These are phyloP conservation scores for Pica pica DNA, from an alignment of 2,113 vertebrate genomes.

Conservation along the genomic window DNA sequence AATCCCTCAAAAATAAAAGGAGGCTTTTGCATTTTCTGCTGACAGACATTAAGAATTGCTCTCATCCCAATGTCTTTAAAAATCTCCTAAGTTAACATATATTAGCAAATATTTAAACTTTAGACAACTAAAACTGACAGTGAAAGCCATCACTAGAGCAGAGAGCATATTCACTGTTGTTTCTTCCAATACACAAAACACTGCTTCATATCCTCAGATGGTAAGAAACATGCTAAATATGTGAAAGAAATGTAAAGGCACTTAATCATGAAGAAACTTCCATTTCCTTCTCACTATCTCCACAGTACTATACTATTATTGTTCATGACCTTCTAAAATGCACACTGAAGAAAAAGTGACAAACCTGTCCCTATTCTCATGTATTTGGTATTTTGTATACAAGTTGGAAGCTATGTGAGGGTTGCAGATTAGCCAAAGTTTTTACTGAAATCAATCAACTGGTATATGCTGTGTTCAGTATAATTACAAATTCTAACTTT, in stretches of 20 bases:
- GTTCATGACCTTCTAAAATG: not conserved
- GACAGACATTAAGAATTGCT: not conserved
- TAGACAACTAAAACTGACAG: not conserved
- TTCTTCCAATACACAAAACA: not conserved
- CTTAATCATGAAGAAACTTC: not conserved
- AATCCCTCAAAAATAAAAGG: constrained; percentile 56
- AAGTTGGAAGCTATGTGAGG: not conserved
- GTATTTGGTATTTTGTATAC: not conserved
- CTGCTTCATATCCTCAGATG: not conserved
- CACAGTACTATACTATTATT: not conserved
- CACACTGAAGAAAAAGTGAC: not conserved
- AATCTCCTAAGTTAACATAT: not conserved
- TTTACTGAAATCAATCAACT: not conserved
- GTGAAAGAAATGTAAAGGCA: not conserved
- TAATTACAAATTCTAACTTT: not conserved
- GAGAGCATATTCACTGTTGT: not conserved
- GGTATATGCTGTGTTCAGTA: not conserved
- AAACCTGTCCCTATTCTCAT: not conserved
- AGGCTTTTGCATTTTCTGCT: constrained; percentile 26
- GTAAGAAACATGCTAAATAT: not conserved
- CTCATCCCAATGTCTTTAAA: not conserved
- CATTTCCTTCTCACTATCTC: not conserved
- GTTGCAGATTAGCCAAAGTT: not conserved
- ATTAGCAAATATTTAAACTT: not conserved
- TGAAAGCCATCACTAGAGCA: not conserved